Base-by-base conservation (phyloP, 2,797 vertebrate species). In the Microcaecilia unicolor region DNA sequence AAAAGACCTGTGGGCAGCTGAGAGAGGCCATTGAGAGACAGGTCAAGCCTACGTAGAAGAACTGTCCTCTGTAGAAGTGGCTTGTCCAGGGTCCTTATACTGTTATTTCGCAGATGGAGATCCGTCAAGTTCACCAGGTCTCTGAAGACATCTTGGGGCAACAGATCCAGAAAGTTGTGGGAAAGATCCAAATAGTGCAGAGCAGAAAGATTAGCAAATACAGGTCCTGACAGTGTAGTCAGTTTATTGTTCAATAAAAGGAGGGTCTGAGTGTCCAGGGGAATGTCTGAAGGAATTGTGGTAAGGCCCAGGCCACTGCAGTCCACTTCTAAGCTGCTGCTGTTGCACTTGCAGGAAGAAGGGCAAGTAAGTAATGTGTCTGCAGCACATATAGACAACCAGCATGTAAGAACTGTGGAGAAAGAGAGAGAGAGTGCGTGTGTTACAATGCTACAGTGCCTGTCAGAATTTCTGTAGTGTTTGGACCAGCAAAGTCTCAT, bases 111-210 rank as follows among this genome's bases (percentile, higher is more conserved):
- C 47, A 99, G 76, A 55, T 82, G 89, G 22, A 99, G 81, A 64
- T 86, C 87, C 0, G 88, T 93, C 51, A 99, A 80, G 67, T 97
- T 98, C 15, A 74, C 73, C 78, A 97, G 80, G 51, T 96, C 88
- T 4, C 72, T 71, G 58, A 99, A 97, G 55, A 95, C 62, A 34
- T 86, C 78, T 10, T 83, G 63, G 5, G 93, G 93, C 31, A 99
- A 80, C 77, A 93, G 90, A 64, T 97, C 92, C 65, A 99, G 75
- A 70, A 94, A 98, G 74, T 98, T 99, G 71, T 98, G 97, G 33
- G 96, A 99, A 46, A 99, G 82, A 52, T 99, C 93, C 74, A 99
- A 65, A 38, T 86, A 86, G 80, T 95, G 91, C 15, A 99, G 70
- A 20, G 83, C 81, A 36, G 89, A 91, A 48, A 95, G 77, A 68